These are phyloP conservation scores for Tetragnatha versicolor DNA, from an alignment of 1,140 invertebrate genomes.

Conservation along the genomic window DNA sequence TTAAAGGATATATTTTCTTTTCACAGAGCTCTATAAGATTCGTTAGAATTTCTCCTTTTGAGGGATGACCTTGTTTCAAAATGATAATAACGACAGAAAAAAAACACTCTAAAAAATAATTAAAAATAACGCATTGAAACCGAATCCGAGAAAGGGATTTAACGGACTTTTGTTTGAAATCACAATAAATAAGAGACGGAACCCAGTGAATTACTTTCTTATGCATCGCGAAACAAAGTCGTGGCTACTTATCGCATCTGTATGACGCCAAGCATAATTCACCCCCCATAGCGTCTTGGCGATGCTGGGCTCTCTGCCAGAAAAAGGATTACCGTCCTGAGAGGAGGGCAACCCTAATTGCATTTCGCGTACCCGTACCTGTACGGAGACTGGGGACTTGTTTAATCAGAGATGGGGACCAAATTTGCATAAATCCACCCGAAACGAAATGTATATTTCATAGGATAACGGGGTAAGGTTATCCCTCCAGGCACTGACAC, in stretches of 20 bases:
- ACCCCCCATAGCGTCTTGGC: constrained; percentile 5
- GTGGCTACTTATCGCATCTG: constrained; percentile 9
- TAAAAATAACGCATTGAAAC: too few relatives aligned
- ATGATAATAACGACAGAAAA: too few relatives aligned
- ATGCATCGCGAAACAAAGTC: neutral
- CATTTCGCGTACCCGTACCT: constrained; percentile 1
- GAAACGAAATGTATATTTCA: constrained; percentile 12
- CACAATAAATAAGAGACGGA: too few relatives aligned
- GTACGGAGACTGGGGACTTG: neutral
- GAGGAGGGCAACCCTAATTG: constrained; percentile 24
- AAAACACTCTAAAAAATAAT: too few relatives aligned
- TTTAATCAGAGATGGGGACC: constrained; percentile 35
- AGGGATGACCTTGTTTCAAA: too few relatives aligned
- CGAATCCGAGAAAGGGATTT: too few relatives aligned
- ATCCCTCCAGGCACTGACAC: neutral
- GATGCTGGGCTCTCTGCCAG: constrained; percentile 26
- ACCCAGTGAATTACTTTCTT: too few relatives aligned
- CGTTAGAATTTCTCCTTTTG: too few relatives aligned
- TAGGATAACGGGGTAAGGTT: neutral
- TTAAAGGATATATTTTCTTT: too few relatives aligned
- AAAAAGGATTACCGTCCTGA: constrained; percentile 30
- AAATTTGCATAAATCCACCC: constrained; percentile 32
- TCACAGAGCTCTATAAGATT: too few relatives aligned
- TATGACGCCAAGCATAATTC: neutral
- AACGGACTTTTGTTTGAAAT: too few relatives aligned